Conservation (phyloP, 2,113 vertebrate species). For the Mesitornis unicolor region DNA sequence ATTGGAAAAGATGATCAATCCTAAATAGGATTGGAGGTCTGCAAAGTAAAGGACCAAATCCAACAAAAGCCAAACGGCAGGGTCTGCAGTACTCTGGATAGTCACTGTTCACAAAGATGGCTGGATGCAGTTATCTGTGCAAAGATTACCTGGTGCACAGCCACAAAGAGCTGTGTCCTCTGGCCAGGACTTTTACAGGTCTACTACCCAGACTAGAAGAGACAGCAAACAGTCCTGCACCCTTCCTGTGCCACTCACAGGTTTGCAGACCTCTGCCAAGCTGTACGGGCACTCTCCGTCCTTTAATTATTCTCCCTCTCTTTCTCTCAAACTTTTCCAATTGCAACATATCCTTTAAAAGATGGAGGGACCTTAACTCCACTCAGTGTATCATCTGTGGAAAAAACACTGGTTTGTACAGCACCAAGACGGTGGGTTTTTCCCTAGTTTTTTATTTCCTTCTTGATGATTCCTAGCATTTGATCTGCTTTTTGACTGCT, state of each 20-base stretch:
- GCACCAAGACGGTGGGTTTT: not conserved
- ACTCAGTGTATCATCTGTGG: not conserved
- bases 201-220: not conserved
- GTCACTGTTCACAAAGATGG: not conserved
- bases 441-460: not conserved
- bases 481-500: not conserved
- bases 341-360: not conserved
- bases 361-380: fast-evolving
- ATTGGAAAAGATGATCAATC: not conserved
- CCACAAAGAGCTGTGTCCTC: not conserved
- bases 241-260: not conserved
- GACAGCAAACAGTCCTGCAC: not conserved
- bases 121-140: not conserved
- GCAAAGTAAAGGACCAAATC: not conserved
- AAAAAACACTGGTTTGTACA: fast-evolving
- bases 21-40: not conserved
- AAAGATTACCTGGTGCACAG: not conserved
- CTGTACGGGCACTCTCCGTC: not conserved
- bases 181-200: not conserved
- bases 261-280: not conserved
- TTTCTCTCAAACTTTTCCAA: not conserved
- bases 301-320: not conserved
- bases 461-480: not conserved
- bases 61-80: not conserved
- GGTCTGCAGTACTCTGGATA: not conserved